These are phyloP conservation scores for Calidris pygmaea DNA, from an alignment of 2,113 vertebrate species.

Conservation along the genomic window DNA sequence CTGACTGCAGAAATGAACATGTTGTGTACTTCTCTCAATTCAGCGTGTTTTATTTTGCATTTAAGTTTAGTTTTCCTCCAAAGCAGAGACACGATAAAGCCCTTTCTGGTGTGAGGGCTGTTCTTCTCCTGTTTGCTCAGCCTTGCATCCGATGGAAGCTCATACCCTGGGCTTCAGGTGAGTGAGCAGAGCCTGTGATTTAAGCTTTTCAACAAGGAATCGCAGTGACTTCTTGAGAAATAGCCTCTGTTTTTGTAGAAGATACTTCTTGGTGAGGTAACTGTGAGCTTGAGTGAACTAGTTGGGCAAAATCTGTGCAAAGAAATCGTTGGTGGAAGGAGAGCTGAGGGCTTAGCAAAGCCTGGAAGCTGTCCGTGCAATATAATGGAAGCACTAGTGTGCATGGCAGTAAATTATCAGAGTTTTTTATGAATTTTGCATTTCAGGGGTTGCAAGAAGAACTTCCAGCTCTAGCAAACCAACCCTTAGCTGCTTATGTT, in stretches of 20 bases:
- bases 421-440: too few species aligned
- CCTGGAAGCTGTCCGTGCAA: neutral
- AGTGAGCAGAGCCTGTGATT: neutral
- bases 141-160: neutral
- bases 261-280: neutral
- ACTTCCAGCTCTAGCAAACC: neutral
- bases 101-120: neutral
- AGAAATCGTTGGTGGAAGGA: neutral
- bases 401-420: neutral
- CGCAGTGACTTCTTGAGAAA: neutral
- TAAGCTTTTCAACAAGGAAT: neutral
- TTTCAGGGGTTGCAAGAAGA: neutral
- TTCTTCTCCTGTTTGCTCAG: neutral
- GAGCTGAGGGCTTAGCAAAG: neutral
- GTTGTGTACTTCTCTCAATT: neutral
- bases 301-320: neutral
- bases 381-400: rapidly evolving
- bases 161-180: neutral
- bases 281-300: neutral
- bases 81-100: neutral
- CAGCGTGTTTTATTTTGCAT: neutral
- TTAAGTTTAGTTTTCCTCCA: neutral
- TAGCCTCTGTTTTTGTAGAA: neutral
- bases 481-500: rapidly evolving
- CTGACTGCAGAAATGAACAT: neutral